Evolutionary conservation across 2,888 invertebrate species (phyloP), one percentile per base, ranked within the genome.

Genomic region (Cordylochernes scorpioides): DNA sequence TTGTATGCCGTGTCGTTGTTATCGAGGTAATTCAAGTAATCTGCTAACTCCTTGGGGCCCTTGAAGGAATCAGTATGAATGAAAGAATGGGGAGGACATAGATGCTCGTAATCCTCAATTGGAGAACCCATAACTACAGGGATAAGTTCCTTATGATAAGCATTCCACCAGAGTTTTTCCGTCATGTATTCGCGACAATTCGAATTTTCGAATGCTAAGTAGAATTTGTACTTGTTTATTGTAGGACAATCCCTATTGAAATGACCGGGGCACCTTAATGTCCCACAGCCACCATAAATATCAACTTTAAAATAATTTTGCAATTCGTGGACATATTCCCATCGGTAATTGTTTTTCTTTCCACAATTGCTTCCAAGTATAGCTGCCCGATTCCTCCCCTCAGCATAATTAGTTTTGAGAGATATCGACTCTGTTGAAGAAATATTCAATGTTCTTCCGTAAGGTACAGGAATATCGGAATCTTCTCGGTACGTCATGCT

Each of bases 131-230:
- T 62, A 22, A 70, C 63, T 3, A 70, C 50, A 0, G 70, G 70
- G 17, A 42, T 32, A 9, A 34, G 19, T 6, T 36, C 29, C 28
- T 39, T 40, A 19, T 51, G 44, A 41, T 62, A 68, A 0, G 64
- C 66, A 40, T 69, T 60, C 57, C 67, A 64, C 51, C 64, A 71
- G 1, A 62, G 41, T 46, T 71, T 71, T 45, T 71, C 71, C 0
- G 69, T 70, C 25, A 71, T 49, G 42, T 71, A 71, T 45, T 70
- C 65, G 5, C 55, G 54, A 44, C 71, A 71, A 40, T 63, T 61
- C 0, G 66, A 62, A 45, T 70, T 71, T 49, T 71, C 71, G 38
- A 71, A 63, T 1, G 67, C 62, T 24, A 71, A 48, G 43, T 70
- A 69, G 47, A 71, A 71, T 41, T 67, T 55, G 47, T 70, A 71